A percentile compares a stretch with the other conserved stretches of the same genome.
These are phyloP conservation scores for Dunckerocampus dactyliophorus DNA, from an alignment of 2,113 vertebrate genomes.

Conservation along the genomic window DNA sequence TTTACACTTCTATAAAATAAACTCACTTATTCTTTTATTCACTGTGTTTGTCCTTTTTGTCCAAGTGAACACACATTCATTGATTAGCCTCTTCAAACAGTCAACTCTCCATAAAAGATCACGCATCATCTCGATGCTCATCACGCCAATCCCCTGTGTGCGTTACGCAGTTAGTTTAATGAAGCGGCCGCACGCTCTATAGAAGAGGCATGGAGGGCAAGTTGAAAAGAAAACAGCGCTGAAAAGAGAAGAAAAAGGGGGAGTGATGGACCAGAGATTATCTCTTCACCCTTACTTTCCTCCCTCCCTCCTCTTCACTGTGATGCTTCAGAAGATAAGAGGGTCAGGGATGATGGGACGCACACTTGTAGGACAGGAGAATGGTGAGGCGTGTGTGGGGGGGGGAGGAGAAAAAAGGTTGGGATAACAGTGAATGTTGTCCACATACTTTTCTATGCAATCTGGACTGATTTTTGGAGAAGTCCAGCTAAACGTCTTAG, in stretches of 20 bases:
- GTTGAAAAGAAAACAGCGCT: not conserved
- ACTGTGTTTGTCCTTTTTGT: slow-evolving; percentile 3
- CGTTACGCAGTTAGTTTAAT: not conserved
- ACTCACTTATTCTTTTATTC: not conserved
- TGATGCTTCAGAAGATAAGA: slow-evolving; percentile 58
- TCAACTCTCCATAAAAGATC: slow-evolving; percentile 10
- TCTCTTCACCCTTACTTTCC: not conserved
- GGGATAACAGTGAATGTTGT: slow-evolving; percentile 6
- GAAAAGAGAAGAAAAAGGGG: not conserved
- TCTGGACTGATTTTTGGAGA: too few relatives aligned
- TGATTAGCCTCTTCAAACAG: slow-evolving; percentile 22
- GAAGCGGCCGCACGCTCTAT: not conserved
- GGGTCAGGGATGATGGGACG: slow-evolving; percentile 55
- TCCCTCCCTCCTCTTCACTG: slow-evolving; percentile 13
- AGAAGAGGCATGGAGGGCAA: not conserved
- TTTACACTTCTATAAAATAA: slow-evolving; percentile 1
- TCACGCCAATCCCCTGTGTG: slow-evolving; percentile 1
- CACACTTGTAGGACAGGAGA: slow-evolving; percentile 35
- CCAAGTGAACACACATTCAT: slow-evolving; percentile 1
- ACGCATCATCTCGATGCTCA: slow-evolving; percentile 10
- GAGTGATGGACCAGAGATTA: slow-evolving; percentile 3
- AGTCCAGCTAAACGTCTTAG: too few relatives aligned
- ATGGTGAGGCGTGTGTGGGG: slow-evolving; percentile 16
- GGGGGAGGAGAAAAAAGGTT: too few relatives aligned
- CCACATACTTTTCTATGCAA: not conserved